Base-by-base conservation (phyloP, 2,888 invertebrate genomes). In the Eupithecia pulchellata region DNA sequence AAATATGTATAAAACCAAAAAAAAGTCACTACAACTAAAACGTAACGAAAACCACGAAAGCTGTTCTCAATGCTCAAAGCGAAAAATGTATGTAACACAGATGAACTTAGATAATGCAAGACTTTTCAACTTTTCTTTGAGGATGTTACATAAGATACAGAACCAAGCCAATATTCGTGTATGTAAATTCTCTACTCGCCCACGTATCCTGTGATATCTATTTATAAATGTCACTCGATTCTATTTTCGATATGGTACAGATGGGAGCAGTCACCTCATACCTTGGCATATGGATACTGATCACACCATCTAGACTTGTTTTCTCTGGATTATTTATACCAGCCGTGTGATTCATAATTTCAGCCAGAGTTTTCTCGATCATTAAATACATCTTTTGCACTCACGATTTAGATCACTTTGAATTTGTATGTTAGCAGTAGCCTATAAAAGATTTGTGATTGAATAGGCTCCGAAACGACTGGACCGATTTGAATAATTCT, bases 231-330 rank as follows among this genome's bases (percentile, higher is more conserved):
- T 79, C 79, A 75, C 74, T 72, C 75, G 73, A 71, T 76, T 77
- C 77, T 76, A 78, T 76, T 77, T 78, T 74, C 75, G 68, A 69
- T 72, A 74, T 72, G 66, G 61, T 68, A 69, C 72, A 66, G 63
- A 71, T 68, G 79, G 74, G 83, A 83, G 82, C 86, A 84, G 79
- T 81, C 82, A 85, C 83, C 87, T 80, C 77, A 73, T 72, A 64
- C 68, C 74, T 57, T 67, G 69, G 71, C 69, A 30, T 67, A 55
- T 65, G 67, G 70, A 14, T 34, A 6, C 25, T 27, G 25, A 64
- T 65, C 68, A 67, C 52, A 60, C 66, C 57, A 57, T 65, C 9
- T 25, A 52, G 52, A 52, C 25, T 25, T 11, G 25, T 47, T 47
- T 20, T 11, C 52, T 60, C n/a, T 11, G 32, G 30, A 4, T 60